These are phyloP conservation scores for Macrotis lagotis DNA, from an alignment of 2,113 vertebrate species.

Conservation along the genomic window DNA sequence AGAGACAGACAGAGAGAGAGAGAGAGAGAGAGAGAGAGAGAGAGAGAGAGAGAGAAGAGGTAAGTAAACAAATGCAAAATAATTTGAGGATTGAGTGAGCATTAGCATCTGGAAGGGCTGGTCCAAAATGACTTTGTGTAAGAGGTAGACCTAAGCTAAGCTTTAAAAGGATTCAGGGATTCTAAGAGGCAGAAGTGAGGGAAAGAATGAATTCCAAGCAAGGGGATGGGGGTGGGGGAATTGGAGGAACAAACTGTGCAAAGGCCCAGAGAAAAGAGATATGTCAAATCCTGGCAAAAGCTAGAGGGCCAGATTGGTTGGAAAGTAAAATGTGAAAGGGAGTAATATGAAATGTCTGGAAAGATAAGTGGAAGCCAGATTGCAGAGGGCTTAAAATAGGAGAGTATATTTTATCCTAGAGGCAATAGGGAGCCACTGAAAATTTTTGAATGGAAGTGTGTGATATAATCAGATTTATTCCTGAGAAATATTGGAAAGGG, in stretches of 20 bases:
- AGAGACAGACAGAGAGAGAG: no score
- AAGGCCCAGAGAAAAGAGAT: not conserved
- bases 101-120: not conserved
- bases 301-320: not conserved
- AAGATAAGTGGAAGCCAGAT: not conserved
- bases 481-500: not conserved
- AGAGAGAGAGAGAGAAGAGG: no score
- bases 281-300: slow-evolving; percentile 3
- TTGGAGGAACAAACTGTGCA: not conserved
- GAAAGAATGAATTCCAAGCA: not conserved
- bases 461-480: not conserved
- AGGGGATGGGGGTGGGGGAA: not conserved
- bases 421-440: not conserved
- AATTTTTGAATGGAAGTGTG: not conserved
- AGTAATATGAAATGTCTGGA: not conserved
- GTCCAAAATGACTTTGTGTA: not conserved
- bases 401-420: not conserved
- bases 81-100: not conserved
- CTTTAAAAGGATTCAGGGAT: not conserved
- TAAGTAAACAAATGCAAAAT: not conserved
- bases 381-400: not conserved
- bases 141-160: not conserved
- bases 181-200: not conserved
- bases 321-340: not conserved
- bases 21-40: no score